Percentiles rank a stretch among this genome's conserved stretches.
phyloP scores from a whole-genome alignment of 2,113 vertebrate species.

The Crypturellus undulatus region DNA sequence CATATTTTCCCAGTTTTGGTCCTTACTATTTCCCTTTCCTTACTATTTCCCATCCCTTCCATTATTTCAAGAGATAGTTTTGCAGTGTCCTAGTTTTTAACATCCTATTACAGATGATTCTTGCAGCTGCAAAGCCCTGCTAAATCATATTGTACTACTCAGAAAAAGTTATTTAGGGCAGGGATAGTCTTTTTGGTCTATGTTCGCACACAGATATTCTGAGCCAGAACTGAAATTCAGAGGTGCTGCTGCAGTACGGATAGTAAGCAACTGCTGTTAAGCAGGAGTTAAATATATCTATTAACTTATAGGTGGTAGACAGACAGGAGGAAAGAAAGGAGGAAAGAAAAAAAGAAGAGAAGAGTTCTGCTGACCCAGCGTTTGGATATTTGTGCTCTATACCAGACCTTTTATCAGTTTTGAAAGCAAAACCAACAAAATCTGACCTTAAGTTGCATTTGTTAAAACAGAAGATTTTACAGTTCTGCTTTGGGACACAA shows the following conservation, averaged over 20 bases:
- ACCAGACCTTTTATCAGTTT: neutral
- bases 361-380: neutral
- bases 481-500: neutral
- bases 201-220: neutral
- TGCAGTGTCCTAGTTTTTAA: slow-evolving; percentile 61
- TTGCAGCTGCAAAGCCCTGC: slow-evolving; percentile 43
- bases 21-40: slow-evolving; percentile 1
- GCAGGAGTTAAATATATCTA: neutral
- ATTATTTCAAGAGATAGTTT: slow-evolving; percentile 34
- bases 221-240: neutral
- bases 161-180: slow-evolving; percentile 56
- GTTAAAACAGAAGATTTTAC: slow-evolving; percentile 18
- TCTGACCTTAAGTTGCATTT: neutral
- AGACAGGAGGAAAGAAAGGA: neutral
- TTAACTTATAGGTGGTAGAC: no score
- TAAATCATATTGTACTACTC: neutral
- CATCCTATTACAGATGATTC: slow-evolving; percentile 30
- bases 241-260: neutral
- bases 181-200: neutral
- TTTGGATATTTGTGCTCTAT: neutral
- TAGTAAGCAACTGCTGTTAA: neutral
- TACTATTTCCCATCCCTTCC: neutral
- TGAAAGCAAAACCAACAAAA: slow-evolving; percentile 3
- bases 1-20: slow-evolving; percentile 25
- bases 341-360: no score